phyloP scores from a whole-genome alignment of 2,797 vertebrate genomes.

The Schizopygopsis malacanthus region DNA sequence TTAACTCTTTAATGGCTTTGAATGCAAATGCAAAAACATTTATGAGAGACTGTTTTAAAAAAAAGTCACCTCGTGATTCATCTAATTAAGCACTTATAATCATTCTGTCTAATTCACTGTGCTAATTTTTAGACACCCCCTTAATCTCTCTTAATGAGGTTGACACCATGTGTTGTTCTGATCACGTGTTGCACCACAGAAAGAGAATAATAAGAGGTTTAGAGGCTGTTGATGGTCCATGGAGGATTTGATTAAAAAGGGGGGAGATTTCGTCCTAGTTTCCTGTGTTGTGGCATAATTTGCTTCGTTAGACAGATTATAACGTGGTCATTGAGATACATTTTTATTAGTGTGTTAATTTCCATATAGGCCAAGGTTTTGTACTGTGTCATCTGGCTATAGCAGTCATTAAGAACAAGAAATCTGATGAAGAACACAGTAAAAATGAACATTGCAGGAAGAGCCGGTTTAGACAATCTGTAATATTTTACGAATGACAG shows the following conservation, averaged over 20 bases:
- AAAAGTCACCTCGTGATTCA: constrained; percentile 21
- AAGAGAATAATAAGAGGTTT: constrained; percentile 35
- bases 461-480: background rate
- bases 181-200: constrained; percentile 50
- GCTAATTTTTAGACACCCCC: constrained; percentile 38
- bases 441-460: background rate
- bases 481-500: too few species aligned
- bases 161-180: constrained; percentile 52
- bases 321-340: background rate
- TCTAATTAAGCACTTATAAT: constrained; percentile 53
- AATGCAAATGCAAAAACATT: background rate
- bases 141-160: constrained; percentile 55
- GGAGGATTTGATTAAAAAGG: constrained; percentile 29
- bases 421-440: background rate
- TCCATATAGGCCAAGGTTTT: too few species aligned
- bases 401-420: background rate
- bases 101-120: constrained; percentile 38
- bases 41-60: background rate
- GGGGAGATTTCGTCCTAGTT: constrained; percentile 51
- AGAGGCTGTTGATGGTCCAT: constrained; percentile 39
- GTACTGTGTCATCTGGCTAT: background rate
- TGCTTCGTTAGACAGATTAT: background rate
- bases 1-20: background rate
- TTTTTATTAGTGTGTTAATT: background rate
- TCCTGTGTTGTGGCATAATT: constrained; percentile 21